A percentile compares a stretch with the other conserved stretches of the same genome.
Conservation (phyloP, 1,140 invertebrate genomes). For the Mesaphorura yosii region DNA sequence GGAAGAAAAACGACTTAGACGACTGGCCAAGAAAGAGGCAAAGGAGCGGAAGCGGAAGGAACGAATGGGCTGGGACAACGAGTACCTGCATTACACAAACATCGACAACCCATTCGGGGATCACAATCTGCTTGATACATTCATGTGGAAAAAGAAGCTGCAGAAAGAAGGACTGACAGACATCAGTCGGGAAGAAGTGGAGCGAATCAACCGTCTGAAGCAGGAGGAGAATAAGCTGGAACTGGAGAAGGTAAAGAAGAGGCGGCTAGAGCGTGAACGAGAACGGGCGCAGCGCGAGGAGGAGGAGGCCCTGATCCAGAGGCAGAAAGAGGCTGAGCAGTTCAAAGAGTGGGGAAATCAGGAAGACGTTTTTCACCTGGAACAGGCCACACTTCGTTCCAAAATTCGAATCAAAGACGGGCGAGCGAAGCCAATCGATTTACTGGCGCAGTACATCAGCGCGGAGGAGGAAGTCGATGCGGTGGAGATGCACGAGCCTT, state of each 20-base stretch:
- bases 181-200: conserved; percentile 68
- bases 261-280: conserved; percentile 74
- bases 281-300: conserved; percentile 81
- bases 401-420: conserved; percentile 92
- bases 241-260: conserved; percentile 79
- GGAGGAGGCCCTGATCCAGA: conserved; percentile 72
- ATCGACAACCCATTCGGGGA: conserved; percentile 98
- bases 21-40: conserved; percentile 77
- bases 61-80: conserved; percentile 91
- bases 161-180: conserved; percentile 82
- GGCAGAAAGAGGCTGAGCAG: conserved; percentile 88
- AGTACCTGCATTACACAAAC: conserved; percentile 93
- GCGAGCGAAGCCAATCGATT: conserved; percentile 93
- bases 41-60: conserved; percentile 81
- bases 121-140: conserved; percentile 79
- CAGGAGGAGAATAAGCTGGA: conserved; percentile 82
- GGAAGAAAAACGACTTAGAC: conserved; percentile 79
- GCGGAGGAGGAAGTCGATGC: conserved; percentile 82
- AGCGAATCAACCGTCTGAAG: conserved; percentile 70
- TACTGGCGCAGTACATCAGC: conserved; percentile 91
- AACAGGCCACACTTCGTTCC: conserved; percentile 77
- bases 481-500: conserved; percentile 96
- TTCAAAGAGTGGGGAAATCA: conserved; percentile 88
- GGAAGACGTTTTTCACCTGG: conserved; percentile 85
- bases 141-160: conserved; percentile 94